Base-by-base conservation (phyloP, 2,113 vertebrate genomes). In the Ophthalmolycus amberensis region DNA sequence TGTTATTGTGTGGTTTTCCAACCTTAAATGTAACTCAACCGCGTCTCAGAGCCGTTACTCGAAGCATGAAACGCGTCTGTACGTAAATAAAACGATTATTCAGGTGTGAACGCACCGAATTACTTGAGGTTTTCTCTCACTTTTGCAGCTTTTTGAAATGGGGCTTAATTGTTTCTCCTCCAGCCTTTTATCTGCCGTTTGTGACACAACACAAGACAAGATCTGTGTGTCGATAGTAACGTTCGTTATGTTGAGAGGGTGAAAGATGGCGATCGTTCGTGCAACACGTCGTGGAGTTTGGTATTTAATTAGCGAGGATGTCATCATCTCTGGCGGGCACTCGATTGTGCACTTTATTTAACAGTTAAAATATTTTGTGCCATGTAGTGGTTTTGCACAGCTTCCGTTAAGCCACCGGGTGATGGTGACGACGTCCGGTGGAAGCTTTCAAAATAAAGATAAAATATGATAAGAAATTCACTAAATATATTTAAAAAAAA, bases 1-100 rank as follows among this genome's bases (percentile, higher is more conserved):
- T 95, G 94, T 95, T 95, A 95, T 95, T 95, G 94, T 95, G 95
- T 92, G 88, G 37, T 87, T 90, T 89, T 82, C 75, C 44, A 77
- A 77, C 84, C 72, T 84, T 85, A 70, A 64, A 71, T 65, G 2
- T 0, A 18, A 48, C 14, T 70, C 74, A 9, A 20, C 20, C 1
- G 65, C 22, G 9, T 1, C 62, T 1, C 27, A 7, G 3, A 34
- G 60, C 27, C 25, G n/a, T 32, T 0, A 27, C 74, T 87, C 56
- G 62, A 68, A 3, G 79, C 44, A 58, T 60, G 25, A 70, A 77
- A 54, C 0, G 12, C 1, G 2, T 8, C 16, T 25, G 1, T 1
- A 40, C 20, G 4, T 6, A 11, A 34, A 34, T 29, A 2, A 22
- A 4, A 3, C 9, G 6, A 0, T 2, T 4, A 29, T 20, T 42